These are phyloP conservation scores for Lithobates pipiens DNA, from an alignment of 2,797 vertebrate genomes.

Conservation along the genomic window DNA sequence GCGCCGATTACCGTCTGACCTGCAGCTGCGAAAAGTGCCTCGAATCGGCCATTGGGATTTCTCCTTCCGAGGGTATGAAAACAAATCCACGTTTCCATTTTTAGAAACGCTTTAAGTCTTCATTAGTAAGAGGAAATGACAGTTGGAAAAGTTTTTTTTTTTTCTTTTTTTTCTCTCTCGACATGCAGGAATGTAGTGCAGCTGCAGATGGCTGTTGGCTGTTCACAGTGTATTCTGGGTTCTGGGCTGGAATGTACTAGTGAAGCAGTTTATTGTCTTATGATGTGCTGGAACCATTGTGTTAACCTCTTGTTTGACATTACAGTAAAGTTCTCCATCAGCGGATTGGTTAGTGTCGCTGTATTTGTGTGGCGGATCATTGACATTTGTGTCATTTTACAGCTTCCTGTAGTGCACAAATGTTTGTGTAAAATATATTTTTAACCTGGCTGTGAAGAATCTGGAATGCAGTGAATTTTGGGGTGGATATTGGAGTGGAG, in stretches of 20 bases:
- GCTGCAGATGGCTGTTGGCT: slow-evolving; percentile 54
- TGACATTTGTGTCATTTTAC: slow-evolving; percentile 3
- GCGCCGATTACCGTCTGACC: not conserved
- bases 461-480: too few species aligned
- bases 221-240: slow-evolving; percentile 14
- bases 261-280: slow-evolving; percentile 41
- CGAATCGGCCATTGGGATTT: slow-evolving; percentile 33
- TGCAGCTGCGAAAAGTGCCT: slow-evolving; percentile 42
- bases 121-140: slow-evolving; percentile 58
- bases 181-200: slow-evolving; percentile 47
- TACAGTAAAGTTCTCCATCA: not conserved
- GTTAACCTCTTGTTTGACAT: slow-evolving; percentile 28
- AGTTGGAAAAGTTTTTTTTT: slow-evolving; percentile 42
- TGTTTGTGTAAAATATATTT: not conserved
- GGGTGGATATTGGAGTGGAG: too few species aligned
- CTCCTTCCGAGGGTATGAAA: slow-evolving; percentile 48
- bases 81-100: slow-evolving; percentile 58
- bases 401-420: not conserved
- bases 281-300: slow-evolving; percentile 1
- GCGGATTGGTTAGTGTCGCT: too few species aligned
- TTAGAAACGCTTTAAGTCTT: slow-evolving; percentile 53
- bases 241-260: slow-evolving; percentile 46
- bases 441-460: not conserved
- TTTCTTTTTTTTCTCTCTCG: not conserved
- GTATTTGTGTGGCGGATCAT: not conserved